Evolutionary conservation across 2,888 invertebrate genomes (phyloP).

Genomic region (Baccha elongata): DNA sequence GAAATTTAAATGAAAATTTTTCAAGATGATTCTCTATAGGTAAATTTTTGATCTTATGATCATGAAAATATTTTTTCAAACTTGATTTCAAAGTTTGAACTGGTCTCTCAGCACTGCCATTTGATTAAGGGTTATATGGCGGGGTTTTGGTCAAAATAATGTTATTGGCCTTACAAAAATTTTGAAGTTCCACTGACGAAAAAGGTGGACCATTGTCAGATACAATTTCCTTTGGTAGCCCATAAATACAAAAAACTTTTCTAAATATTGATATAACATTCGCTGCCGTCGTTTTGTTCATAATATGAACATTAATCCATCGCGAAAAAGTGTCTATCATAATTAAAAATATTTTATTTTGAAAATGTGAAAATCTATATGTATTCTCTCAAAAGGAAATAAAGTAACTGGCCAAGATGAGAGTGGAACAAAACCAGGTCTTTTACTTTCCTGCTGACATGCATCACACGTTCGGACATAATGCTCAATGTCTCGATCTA

Average conservation of each 20-base stretch:
- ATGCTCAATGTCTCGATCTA: too few relatives aligned
- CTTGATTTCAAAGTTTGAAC: too few relatives aligned
- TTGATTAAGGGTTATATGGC: conserved; percentile 10
- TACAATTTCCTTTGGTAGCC: conserved; percentile 8
- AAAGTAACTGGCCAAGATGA: too few relatives aligned
- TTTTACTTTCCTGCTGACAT: too few relatives aligned
- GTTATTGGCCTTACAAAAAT: conserved; percentile 16
- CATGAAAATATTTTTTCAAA: conserved; percentile 13
- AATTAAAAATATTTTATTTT: too few relatives aligned
- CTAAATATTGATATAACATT: neutral
- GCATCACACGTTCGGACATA: too few relatives aligned
- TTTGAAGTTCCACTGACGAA: conserved; percentile 5
- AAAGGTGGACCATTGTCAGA: conserved; percentile 22
- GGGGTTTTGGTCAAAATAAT: conserved; percentile 14
- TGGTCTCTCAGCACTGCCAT: too few relatives aligned
- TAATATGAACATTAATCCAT: conserved; percentile 17
- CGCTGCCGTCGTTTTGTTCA: conserved; percentile 12
- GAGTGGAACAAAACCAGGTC: too few relatives aligned
- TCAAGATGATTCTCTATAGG: neutral
- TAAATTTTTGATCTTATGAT: neutral
- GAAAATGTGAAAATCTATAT: too few relatives aligned
- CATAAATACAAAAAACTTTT: conserved; percentile 11
- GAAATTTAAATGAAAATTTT: conserved; percentile 8
- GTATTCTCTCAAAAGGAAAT: too few relatives aligned
- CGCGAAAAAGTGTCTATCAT: conserved; percentile 18